A percentile compares a stretch with the other conserved stretches of the same genome.
These are phyloP conservation scores for Notothenia rossii DNA, from an alignment of 2,113 vertebrate species.

Conservation along the genomic window DNA sequence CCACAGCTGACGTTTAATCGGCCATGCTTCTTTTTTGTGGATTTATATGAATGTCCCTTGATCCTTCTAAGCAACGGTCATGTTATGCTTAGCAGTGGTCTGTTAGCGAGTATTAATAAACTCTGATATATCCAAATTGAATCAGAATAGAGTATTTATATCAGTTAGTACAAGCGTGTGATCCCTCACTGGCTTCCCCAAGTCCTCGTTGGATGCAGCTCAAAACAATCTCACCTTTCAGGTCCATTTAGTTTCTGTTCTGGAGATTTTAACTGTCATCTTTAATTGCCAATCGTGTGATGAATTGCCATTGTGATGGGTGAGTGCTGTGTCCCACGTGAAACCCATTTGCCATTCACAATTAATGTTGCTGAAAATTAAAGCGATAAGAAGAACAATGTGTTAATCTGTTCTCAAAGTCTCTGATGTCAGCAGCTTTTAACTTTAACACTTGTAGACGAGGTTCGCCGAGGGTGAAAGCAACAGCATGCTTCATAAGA, in stretches of 20 bases:
- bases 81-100: too few relatives aligned
- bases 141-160: too few relatives aligned
- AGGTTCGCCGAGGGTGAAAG: constrained; percentile 23
- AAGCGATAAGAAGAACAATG: neutral
- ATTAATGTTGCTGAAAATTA: neutral
- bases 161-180: neutral
- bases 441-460: neutral
- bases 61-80: too few relatives aligned
- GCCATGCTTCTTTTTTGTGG: too few relatives aligned
- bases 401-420: constrained; percentile 5
- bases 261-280: neutral
- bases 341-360: neutral
- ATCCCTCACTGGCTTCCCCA: neutral
- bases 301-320: neutral
- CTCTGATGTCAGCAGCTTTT: constrained; percentile 12
- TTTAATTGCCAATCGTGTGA: neutral
- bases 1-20: too few relatives aligned
- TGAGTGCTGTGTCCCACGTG: neutral
- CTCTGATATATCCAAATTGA: too few relatives aligned
- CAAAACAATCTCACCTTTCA: neutral
- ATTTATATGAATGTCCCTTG: too few relatives aligned
- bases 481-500: constrained; percentile 13
- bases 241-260: neutral
- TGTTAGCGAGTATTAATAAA: too few relatives aligned
- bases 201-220: neutral